Evolutionary conservation across 2,113 vertebrate species (phyloP), one percentile per base, ranked within the genome.

Genomic region (Nansenia antarctica): DNA sequence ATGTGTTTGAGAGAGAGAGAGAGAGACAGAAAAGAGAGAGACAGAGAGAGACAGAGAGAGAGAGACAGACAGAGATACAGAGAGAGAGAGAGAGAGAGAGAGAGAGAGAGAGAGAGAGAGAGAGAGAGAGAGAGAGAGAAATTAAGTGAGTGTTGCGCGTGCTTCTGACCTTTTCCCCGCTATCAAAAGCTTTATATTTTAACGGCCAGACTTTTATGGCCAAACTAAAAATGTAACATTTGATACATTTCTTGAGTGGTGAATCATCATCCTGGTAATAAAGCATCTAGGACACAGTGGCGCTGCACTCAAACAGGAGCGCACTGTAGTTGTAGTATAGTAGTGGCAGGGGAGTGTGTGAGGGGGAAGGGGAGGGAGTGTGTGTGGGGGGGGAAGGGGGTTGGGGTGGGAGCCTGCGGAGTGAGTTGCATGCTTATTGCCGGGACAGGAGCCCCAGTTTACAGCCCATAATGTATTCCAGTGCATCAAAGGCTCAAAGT

Each of bases 401-500:
- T 11, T 14, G n/a, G 24, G 37, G 62, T 80, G 32, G 39, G 49
- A 63, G 62, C 31, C 72, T 65, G 74, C 53, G 37, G 73, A 81
- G 72, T 78, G 80, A 81, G 77, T 67, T 77, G 74, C 82, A 79
- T 85, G 73, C 83, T 78, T 63, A 78, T 85, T 73, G 75, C 72
- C 66, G 62, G 69, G 1, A 80, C 45, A 27, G 67, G 39, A 82
- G 77, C 55, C 27, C 73, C 76, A 66, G 85, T 85, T 87, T 87
- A 69, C 35, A 20, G 60, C n/a, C n/a, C 1, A 62, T 83, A 83
- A 86, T 87, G 75, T 80, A 87, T 85, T 87, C 81, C 65, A 3
- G 6, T 32, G 66, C 84, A 82, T 87, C 84, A 87, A 88, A 88
- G 84, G 70, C 83, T 84, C 67, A 75, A 84, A 84, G 84, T 84